phyloP scores from a whole-genome alignment of 2,113 vertebrate species.

The Pycnonotus jocosus region DNA sequence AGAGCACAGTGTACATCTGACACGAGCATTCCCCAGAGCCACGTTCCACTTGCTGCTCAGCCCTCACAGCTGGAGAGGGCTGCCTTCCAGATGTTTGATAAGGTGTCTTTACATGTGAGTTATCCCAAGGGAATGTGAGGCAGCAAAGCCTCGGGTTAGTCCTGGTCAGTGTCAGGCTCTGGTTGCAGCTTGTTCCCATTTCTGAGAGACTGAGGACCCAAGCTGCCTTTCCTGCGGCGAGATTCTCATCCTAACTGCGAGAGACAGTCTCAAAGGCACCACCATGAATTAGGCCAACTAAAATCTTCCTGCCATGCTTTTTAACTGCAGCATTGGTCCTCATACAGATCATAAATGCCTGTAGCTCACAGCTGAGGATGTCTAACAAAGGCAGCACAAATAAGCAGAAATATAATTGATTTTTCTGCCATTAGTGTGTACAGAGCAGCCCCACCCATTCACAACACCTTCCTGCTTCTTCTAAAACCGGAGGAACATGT shows the following conservation, averaged over 20 bases:
- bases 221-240: neutral
- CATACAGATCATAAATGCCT: neutral
- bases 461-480: neutral
- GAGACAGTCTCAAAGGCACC: neutral
- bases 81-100: neutral
- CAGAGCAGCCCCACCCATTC: neutral
- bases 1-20: rapidly evolving
- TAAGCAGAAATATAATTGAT: neutral
- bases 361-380: neutral
- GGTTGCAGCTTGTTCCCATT: neutral
- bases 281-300: neutral
- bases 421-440: neutral
- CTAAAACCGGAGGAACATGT: neutral
- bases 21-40: neutral
- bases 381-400: neutral
- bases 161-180: neutral
- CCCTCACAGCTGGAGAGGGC: neutral
- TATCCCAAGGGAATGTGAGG: neutral
- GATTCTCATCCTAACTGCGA: neutral
- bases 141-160: neutral
- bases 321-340: neutral
- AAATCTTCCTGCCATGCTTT: neutral
- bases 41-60: rapidly evolving
- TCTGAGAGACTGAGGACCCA: neutral
- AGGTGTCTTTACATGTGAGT: neutral